phyloP scores from a whole-genome alignment of 2,113 vertebrate species.

The Aepyceros melampus region DNA sequence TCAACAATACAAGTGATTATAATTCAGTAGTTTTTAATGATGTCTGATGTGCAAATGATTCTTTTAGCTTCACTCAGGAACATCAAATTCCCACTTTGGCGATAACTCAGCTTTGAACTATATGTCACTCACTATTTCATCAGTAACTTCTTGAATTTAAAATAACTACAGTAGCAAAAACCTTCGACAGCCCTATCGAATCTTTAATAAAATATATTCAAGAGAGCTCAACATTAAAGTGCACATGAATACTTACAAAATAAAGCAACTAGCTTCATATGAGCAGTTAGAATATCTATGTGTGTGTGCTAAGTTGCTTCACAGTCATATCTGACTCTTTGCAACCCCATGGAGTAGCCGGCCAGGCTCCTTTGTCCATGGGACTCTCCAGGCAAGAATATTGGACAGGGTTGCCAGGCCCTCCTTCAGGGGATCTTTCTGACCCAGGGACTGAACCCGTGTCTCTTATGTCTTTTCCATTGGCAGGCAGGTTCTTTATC shows the following conservation, averaged over 20 bases:
- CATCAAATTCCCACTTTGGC: background rate
- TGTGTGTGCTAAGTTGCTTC: background rate
- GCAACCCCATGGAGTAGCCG: background rate
- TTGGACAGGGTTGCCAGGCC: background rate
- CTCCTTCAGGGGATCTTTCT: background rate
- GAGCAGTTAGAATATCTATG: background rate
- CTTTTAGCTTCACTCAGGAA: background rate
- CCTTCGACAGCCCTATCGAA: background rate
- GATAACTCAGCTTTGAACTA: background rate
- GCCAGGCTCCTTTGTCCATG: background rate
- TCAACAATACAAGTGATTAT: constrained; percentile 35
- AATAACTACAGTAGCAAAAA: background rate
- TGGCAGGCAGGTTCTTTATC: background rate
- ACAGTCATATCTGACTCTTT: background rate
- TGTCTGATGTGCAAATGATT: constrained; percentile 27
- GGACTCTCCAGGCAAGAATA: background rate
- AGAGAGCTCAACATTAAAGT: background rate
- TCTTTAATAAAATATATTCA: background rate
- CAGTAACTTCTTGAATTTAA: background rate
- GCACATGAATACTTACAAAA: background rate
- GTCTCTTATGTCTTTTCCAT: background rate
- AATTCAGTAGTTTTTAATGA: constrained; percentile 38
- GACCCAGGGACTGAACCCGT: rapidly evolving
- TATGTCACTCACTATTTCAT: background rate
- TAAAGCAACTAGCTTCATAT: background rate